Base-by-base conservation (phyloP, 2,888 invertebrate species). In the Scaptomyza flava region DNA sequence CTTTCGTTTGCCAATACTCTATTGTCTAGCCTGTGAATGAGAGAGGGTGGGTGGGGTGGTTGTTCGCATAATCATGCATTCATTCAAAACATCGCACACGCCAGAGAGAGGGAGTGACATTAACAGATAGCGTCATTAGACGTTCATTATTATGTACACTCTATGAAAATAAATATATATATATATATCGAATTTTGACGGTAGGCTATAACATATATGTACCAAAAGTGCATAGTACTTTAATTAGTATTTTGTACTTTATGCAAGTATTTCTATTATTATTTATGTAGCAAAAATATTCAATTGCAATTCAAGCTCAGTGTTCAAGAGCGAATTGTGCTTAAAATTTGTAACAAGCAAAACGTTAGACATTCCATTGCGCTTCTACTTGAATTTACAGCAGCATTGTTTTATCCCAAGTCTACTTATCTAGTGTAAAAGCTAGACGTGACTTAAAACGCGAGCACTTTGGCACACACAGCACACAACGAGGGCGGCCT, bases 51-150 rank as follows among this genome's bases (percentile, higher is more conserved):
- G 47, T 8, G 45, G 38, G 58, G 33, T n/a, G n/a, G n/a, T n/a
- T n/a, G 30, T 51, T 45, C 62, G 46, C 54, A 58, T 63, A 80
- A 81, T 80, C 77, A 80, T 51, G 68, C 71, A 82, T 81, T 71
- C 68, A 74, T 72, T 68, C 43, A 53, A 68, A 69, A 47, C 58
- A 48, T 47, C 57, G 48, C 46, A 64, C 57, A 75, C 60, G 58
- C 60, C n/a, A 36, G 36, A 36, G n/a, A n/a, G n/a, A 36, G 34
- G 9, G 27, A 46, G 17, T 45, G 27, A 31, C 36, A 20, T 17
- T 41, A 50, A 68, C 68, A 54, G 50, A 57, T 58, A 57, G 20
- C 9, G 2, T 38, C 36, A 11, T 27, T 31, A 42, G 12, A 31
- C 63, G 43, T 59, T 60, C 47, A 41, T 41, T 51, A n/a, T 31